A percentile compares a stretch with the other conserved stretches of the same genome.
Evolutionary conservation across 2,888 invertebrate species (phyloP).

Genomic region (Drosophila monieri): DNA sequence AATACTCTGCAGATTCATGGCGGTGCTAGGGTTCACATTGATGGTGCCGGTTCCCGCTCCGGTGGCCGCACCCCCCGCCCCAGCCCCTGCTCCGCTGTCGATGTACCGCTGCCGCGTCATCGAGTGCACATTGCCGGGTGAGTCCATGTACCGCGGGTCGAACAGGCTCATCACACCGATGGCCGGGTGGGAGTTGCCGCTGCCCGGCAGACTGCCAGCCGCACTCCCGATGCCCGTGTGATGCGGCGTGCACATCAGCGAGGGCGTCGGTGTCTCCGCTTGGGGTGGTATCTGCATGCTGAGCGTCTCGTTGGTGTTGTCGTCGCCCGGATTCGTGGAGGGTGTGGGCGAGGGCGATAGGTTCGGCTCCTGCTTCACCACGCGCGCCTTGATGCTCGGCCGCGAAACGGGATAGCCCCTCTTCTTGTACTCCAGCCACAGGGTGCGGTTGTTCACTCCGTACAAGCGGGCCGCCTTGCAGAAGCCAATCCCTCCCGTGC

Average conservation of each 20-base stretch:
- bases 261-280: conserved; percentile 85
- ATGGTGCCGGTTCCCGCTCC: conserved; percentile 82
- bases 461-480: conserved; percentile 93
- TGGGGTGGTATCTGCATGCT: conserved; percentile 84
- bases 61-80: conserved; percentile 59
- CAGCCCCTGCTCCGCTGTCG: conserved; percentile 77
- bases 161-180: conserved; percentile 89
- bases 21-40: conserved; percentile 86
- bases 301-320: conserved; percentile 82
- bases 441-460: conserved; percentile 93
- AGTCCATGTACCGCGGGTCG: conserved; percentile 89
- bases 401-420: conserved; percentile 92
- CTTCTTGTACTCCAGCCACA: conserved; percentile 94
- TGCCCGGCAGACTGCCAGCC: conserved; percentile 52
- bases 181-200: conserved; percentile 84
- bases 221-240: conserved; percentile 60
- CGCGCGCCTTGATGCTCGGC: conserved; percentile 90
- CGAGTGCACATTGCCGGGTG: conserved; percentile 86
- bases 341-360: conserved; percentile 86
- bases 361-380: conserved; percentile 87
- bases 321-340: conserved; percentile 75
- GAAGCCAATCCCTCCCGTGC: conserved; percentile 93
- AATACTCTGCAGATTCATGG: conserved; percentile 90
- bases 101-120: conserved; percentile 85
- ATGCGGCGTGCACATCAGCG: conserved; percentile 87